phyloP scores from a whole-genome alignment of 2,113 vertebrate genomes.

The Bubo bubo region DNA sequence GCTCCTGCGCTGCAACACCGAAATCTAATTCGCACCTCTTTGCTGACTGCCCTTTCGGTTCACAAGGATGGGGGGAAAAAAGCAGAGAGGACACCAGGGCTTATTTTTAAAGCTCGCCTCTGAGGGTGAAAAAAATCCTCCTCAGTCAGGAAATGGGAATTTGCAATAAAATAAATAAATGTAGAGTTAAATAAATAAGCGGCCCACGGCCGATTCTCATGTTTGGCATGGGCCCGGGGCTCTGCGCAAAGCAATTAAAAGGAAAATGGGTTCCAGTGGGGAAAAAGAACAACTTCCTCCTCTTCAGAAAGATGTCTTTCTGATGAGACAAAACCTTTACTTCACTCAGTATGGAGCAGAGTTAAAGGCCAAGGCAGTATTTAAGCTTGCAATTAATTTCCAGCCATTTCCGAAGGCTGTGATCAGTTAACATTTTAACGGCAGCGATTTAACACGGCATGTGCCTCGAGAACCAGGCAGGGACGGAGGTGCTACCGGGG shows the following conservation, averaged over 20 bases:
- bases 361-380: constrained; percentile 46
- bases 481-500: neutral
- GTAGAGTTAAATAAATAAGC: neutral
- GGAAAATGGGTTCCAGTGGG: neutral
- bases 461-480: neutral
- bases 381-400: constrained; percentile 42
- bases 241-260: neutral
- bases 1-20: neutral
- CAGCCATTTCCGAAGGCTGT: neutral
- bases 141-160: neutral
- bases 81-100: neutral
- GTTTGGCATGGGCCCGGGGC: neutral
- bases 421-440: neutral
- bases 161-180: neutral
- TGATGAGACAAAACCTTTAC: constrained; percentile 32
- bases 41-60: neutral
- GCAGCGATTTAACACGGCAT: neutral
- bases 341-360: neutral
- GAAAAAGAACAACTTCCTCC: neutral
- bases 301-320: neutral
- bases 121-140: neutral
- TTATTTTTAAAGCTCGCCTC: neutral
- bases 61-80: neutral
- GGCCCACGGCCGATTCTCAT: neutral
- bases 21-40: constrained; percentile 60